Evolutionary conservation across 2,113 vertebrate species (phyloP).

Genomic region (Takifugu bimaculatus): DNA sequence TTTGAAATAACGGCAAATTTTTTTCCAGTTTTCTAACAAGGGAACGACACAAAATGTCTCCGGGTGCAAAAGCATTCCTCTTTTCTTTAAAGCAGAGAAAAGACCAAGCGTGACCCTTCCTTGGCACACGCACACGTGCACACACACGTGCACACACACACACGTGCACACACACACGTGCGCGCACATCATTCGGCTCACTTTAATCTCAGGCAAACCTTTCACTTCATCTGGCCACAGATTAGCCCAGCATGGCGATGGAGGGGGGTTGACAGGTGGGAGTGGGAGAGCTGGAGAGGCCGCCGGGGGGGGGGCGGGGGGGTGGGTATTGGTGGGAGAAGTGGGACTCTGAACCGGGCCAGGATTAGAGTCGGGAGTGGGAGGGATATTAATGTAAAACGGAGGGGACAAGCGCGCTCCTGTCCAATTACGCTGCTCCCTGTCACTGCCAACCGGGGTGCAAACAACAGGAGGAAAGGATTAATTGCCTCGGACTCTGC

Average conservation of each 20-base stretch:
- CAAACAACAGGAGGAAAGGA: slow-evolving; percentile 96
- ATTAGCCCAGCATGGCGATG: slow-evolving; percentile 50
- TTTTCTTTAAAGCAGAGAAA: too few relatives aligned
- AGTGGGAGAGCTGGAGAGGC: slow-evolving; percentile 43
- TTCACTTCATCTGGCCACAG: slow-evolving; percentile 56
- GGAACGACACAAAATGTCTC: too few relatives aligned
- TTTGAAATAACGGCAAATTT: too few relatives aligned
- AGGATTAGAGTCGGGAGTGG: slow-evolving; percentile 87
- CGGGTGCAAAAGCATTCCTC: too few relatives aligned
- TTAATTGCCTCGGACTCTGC: slow-evolving; percentile 99
- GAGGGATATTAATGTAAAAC: slow-evolving; percentile 99
- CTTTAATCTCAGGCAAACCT: slow-evolving; percentile 43
- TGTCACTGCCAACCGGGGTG: slow-evolving; percentile 88
- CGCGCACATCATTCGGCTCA: neutral
- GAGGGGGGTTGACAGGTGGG: slow-evolving; percentile 61
- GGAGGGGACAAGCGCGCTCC: slow-evolving; percentile 90
- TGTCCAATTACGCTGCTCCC: slow-evolving; percentile 97
- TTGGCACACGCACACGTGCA: too few relatives aligned
- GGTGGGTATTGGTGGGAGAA: slow-evolving; percentile 57
- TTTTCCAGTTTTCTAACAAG: too few relatives aligned
- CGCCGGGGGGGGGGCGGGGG: slow-evolving; percentile 59
- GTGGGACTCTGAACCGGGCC: slow-evolving; percentile 70
- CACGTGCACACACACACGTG: neutral
- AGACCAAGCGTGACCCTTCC: too few relatives aligned
- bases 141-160: neutral